Conservation (phyloP, 2,888 invertebrate species). For the Chirona hameri region DNA sequence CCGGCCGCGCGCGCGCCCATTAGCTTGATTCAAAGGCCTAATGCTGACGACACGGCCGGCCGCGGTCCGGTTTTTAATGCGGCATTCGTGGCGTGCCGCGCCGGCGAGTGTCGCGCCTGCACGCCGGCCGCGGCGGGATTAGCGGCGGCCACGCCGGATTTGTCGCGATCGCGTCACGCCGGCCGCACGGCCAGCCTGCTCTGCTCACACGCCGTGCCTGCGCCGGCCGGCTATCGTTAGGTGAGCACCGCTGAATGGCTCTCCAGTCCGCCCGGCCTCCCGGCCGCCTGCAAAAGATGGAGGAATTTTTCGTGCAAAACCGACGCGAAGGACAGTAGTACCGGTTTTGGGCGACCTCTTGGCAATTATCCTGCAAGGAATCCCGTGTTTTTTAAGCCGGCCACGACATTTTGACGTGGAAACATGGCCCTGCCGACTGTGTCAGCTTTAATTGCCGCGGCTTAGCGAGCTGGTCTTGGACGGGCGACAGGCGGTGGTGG, state of each 20-base stretch:
- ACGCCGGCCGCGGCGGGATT: neutral
- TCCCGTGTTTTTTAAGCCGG: constrained; percentile 9
- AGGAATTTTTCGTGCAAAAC: constrained; percentile 6
- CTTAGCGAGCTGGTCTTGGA: neutral
- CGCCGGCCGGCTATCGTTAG: neutral
- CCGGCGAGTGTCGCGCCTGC: neutral
- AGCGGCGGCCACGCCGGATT: neutral
- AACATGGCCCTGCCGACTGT: neutral
- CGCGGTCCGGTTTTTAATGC: neutral
- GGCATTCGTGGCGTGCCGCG: neutral
- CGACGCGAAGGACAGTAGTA: constrained; percentile 12
- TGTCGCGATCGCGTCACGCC: neutral
- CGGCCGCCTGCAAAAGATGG: constrained; percentile 1
- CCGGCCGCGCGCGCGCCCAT: neutral
- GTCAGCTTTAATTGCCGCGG: constrained; percentile 13
- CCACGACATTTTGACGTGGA: constrained; percentile 23
- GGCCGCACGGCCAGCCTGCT: neutral
- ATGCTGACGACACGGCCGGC: constrained; percentile 1
- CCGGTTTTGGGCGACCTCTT: constrained; percentile 25
- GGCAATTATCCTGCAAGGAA: constrained; percentile 27
- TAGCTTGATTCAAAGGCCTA: constrained; percentile 24
- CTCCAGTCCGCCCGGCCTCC: neutral
- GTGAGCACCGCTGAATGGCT: neutral
- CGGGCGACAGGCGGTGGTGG: neutral
- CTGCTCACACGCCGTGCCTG: neutral